Evolutionary conservation across 1,140 invertebrate species (phyloP), one percentile per base, ranked within the genome.

Genomic region (Pantala flavescens): DNA sequence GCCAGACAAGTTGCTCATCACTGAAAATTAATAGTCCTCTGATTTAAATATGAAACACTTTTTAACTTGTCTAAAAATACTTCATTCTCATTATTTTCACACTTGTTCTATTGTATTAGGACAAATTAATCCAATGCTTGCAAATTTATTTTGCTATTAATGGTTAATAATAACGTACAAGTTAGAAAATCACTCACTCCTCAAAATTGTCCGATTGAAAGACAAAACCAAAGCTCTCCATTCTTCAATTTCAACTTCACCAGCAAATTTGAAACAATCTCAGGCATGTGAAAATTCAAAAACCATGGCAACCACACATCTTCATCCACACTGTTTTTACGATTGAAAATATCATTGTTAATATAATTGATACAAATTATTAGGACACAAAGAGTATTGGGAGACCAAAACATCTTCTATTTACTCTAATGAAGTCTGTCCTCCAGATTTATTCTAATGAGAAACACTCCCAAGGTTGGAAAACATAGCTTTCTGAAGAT

Each of bases 11-110:
- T 63, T 63, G 49, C 49, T 63, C n/a, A 63, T 63, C 49, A 63
- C 49, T 63, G 49, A 16, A 63, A 63, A 63, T 63, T 19, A 63
- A 63, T 63, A 16, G n/a, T 63, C 12, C 49, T 63, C 49, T 63
- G 49, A 12, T 63, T 63, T 63, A 63, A 63, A 63, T 63, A 63
- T 63, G 49, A 63, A 63, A 63, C 49, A 63, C 49, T 63, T 63
- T 63, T 63, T 63, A 63, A 63, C 12, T 63, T 63, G 49, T 63
- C 49, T 63, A 63, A 63, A 63, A 63, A 63, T 63, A 63, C 49
- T 63, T 63, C 49, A 63, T 21, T 63, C 49, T 63, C n/a, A 63
- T 36, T 19, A 63, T 14, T 63, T 16, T 63, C 12, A 14, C 49
- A 63, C 1, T 63, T 63, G 49, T 12, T 19, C 49, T 63, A 63